phyloP scores from a whole-genome alignment of 2,113 vertebrate genomes.

The Carassius auratus region DNA sequence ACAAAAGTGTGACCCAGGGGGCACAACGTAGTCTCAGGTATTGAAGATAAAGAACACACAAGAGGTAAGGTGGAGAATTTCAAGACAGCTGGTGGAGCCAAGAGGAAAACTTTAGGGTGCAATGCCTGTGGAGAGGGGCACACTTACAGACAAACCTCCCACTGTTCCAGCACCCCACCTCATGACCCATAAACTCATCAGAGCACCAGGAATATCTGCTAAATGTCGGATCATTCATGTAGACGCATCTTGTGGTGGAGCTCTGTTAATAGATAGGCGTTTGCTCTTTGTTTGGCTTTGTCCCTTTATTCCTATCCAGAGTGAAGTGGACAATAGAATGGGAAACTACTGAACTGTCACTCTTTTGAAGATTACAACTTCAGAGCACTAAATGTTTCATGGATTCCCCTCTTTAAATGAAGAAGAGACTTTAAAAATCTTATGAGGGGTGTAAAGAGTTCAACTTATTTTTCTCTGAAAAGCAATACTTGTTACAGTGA shows the following conservation, averaged over 20 bases:
- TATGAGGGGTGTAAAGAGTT: conserved; percentile 17
- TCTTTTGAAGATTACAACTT: conserved; percentile 32
- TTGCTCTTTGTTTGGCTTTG: conserved; percentile 62
- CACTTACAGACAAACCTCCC: conserved; percentile 68
- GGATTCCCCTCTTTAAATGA: conserved; percentile 6
- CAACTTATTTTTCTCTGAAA: background rate
- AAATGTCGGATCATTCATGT: conserved; percentile 73
- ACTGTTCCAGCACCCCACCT: conserved; percentile 48
- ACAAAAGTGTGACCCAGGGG: too few relatives aligned
- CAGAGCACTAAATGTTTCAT: conserved; percentile 10
- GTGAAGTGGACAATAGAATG: conserved; percentile 61
- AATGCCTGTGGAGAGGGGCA: conserved; percentile 67
- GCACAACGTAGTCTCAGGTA: too few relatives aligned
- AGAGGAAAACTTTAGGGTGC: conserved; percentile 56
- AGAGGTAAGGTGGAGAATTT: conserved; percentile 57
- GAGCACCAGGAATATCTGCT: conserved; percentile 68
- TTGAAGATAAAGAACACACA: conserved; percentile 72
- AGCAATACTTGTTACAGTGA: background rate
- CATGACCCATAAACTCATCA: conserved; percentile 79
- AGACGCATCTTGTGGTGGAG: conserved; percentile 62
- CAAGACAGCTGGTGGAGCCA: conserved; percentile 70
- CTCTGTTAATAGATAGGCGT: conserved; percentile 55
- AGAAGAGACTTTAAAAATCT: conserved; percentile 24
- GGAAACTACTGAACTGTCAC: background rate
- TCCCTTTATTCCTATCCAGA: conserved; percentile 57